Evolutionary conservation across 2,888 invertebrate species (phyloP).

Genomic region (Coelogynopora nodosa): DNA sequence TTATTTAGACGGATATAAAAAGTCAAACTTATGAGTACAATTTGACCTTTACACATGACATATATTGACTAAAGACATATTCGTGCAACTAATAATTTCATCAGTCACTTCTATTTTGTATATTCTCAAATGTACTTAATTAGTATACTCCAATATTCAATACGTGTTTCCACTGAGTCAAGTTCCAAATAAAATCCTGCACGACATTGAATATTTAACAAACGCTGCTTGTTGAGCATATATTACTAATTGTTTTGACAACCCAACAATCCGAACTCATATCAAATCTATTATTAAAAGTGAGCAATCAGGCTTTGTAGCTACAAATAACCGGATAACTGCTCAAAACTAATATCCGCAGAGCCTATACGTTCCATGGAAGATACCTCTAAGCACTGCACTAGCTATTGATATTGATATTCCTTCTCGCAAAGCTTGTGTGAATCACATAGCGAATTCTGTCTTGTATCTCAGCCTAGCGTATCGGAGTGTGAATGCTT

Average conservation of each 20-base stretch:
- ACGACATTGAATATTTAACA: background rate
- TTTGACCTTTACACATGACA: no score
- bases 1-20: background rate
- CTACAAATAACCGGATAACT: background rate
- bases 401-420: background rate
- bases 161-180: background rate
- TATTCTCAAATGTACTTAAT: no score
- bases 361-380: background rate
- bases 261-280: background rate
- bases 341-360: background rate
- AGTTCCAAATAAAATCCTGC: background rate
- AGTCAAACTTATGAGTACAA: background rate
- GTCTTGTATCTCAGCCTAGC: background rate
- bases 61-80: no score
- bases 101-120: background rate
- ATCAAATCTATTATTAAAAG: background rate
- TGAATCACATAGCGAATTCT: background rate
- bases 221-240: background rate
- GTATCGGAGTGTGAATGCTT: background rate
- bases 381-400: background rate
- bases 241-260: background rate
- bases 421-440: background rate
- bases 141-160: background rate
- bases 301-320: background rate
- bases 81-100: background rate